Evolutionary conservation across 92 coral and sea anemone species (phyloP), one percentile per base, ranked within the genome.

Genomic region (Epizoanthus rinbou): DNA sequence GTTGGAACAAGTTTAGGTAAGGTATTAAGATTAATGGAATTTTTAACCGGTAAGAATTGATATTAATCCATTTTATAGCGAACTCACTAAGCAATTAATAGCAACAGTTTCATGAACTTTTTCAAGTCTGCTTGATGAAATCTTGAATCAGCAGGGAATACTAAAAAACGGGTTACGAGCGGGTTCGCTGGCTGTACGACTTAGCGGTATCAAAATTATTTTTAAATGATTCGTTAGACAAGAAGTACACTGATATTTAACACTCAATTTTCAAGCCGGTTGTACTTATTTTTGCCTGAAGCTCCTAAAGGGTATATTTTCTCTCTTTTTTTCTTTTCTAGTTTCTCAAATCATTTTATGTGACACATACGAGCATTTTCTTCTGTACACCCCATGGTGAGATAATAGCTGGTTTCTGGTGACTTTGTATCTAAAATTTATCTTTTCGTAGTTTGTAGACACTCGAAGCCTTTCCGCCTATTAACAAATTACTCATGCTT

Each of bases 401-500:
- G 54, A 4, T 75, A n/a, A 39, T 57, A 54, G 57, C 37, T 16
- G 33, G 67, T 28, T 57, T 33, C 80, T 15, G 47, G 16, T 78
- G 21, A 59, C 37, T 62, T 78, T 62, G 33, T 78, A 33, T 78
- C 41, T 28, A 78, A 62, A 10, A 60, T 62, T 28, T 37, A 15
- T 37, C 58, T 19, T 22, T 69, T 41, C 24, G 41, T 54, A 11
- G 47, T 60, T 78, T 60, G 33, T 21, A 39, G 6, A 28, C 69
- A 13, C 82, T 78, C 65, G 39, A 39, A 13, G 52, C 25, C 66
- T 78, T 62, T 57, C 82, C 69, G 70, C 81, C 58, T 43, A 78
- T 78, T 62, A 78, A 62, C 71, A 78, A 78, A 78, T 78, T 78
- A 78, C 82, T 63, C 71, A 63, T 28, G 71, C 2, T 78, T 41